Percentiles rank a stretch among this genome's conserved stretches.
Evolutionary conservation across 2,797 vertebrate species (phyloP).

Genomic region (Arremon aurantiirostris): DNA sequence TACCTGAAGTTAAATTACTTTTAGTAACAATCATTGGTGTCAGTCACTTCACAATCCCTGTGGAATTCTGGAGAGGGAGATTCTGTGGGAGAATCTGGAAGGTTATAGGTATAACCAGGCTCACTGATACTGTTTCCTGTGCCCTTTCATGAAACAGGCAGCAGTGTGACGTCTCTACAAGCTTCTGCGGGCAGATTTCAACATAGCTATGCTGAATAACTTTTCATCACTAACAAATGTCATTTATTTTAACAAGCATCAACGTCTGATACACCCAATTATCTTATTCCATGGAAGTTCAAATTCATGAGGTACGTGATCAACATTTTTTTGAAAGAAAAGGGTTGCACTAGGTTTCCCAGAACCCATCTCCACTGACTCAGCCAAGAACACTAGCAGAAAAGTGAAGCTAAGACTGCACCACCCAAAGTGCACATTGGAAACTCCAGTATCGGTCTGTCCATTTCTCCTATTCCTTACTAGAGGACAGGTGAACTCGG

Average conservation of each 20-base stretch:
- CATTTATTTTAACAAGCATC: neutral
- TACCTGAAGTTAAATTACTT: neutral
- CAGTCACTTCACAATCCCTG: neutral
- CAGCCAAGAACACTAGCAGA: neutral
- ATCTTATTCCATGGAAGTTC: neutral
- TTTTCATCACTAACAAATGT: neutral
- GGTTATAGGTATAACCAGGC: neutral
- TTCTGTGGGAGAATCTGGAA: neutral
- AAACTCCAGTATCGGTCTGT: neutral
- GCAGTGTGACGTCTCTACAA: neutral
- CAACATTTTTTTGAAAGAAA: neutral
- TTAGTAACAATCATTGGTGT: neutral
- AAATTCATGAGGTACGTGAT: accelerated
- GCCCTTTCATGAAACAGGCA: neutral
- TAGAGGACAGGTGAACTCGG: neutral
- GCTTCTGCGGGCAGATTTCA: neutral
- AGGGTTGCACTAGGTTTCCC: neutral
- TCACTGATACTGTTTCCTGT: neutral
- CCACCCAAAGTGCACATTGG: neutral
- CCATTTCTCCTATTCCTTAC: neutral
- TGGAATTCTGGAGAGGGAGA: neutral
- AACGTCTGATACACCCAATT: neutral
- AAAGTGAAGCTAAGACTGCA: neutral
- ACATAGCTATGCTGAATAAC: neutral
- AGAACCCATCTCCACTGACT: neutral